phyloP scores from a whole-genome alignment of 1,140 invertebrate species.

The Lasioglossum albipes region DNA sequence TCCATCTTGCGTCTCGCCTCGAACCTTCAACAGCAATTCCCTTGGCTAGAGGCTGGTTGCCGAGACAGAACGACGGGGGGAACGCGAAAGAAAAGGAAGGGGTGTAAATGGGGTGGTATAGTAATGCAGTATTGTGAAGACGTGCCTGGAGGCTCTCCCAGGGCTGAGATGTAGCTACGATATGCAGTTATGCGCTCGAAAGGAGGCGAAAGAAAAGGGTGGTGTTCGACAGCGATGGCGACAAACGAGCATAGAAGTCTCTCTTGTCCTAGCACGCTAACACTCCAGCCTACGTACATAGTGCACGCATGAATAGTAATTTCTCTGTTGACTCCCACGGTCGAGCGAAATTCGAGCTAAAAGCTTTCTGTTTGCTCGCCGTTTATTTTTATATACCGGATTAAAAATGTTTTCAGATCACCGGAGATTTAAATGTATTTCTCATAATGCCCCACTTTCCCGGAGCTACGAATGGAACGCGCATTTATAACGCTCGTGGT shows the following conservation, averaged over 20 bases:
- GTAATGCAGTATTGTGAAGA: conserved; percentile 70
- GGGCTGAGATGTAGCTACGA: conserved; percentile 57
- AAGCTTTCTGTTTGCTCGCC: too few relatives aligned
- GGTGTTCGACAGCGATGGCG: conserved; percentile 26
- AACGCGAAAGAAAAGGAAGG: conserved; percentile 11
- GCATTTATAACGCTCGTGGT: too few relatives aligned
- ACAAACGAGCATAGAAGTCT: conserved; percentile 37
- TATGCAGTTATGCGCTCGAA: conserved; percentile 56
- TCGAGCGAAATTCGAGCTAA: too few relatives aligned
- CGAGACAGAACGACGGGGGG: conserved; percentile 19
- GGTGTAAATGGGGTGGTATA: conserved; percentile 55
- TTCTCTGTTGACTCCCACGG: too few relatives aligned
- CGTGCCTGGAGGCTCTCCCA: conserved; percentile 58
- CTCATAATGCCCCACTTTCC: too few relatives aligned
- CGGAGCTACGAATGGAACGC: too few relatives aligned
- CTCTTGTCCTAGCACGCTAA: neutral
- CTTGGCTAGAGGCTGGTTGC: neutral
- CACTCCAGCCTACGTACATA: too few relatives aligned
- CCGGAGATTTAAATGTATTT: too few relatives aligned
- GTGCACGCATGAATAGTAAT: too few relatives aligned
- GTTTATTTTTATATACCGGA: too few relatives aligned
- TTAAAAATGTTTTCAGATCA: too few relatives aligned
- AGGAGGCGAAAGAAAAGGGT: conserved; percentile 50
- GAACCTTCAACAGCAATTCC: conserved; percentile 57
- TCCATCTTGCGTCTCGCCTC: conserved; percentile 52